These are phyloP conservation scores for Xylota segnis DNA, from an alignment of 2,888 invertebrate genomes.

Conservation along the genomic window DNA sequence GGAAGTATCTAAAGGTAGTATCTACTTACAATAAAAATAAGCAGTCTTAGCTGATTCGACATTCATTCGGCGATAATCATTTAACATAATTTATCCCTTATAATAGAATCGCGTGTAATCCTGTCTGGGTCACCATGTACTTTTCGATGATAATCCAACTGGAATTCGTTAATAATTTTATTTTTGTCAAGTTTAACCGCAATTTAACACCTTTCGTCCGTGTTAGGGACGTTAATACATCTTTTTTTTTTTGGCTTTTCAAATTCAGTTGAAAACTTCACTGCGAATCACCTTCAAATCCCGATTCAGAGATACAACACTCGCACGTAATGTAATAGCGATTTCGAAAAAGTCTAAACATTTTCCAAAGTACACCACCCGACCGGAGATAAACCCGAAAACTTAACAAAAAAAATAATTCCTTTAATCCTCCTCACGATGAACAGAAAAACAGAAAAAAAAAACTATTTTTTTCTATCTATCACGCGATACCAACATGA, in stretches of 20 bases:
- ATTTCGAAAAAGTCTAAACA: slow-evolving; percentile 65
- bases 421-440: background rate
- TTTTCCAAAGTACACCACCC: slow-evolving; percentile 52
- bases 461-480: background rate
- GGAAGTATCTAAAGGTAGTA: background rate
- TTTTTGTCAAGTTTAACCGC: slow-evolving; percentile 8
- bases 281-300: slow-evolving; percentile 39
- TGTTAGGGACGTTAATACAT: slow-evolving; percentile 35
- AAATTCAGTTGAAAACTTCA: slow-evolving; percentile 40
- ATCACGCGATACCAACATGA: slow-evolving; percentile 8
- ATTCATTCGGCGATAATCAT: slow-evolving; percentile 84
- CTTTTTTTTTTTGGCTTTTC: slow-evolving; percentile 15
- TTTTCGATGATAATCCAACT: slow-evolving; percentile 39
- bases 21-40: slow-evolving; percentile 84
- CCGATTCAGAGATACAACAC: slow-evolving; percentile 35
- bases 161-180: background rate
- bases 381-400: background rate
- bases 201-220: slow-evolving; percentile 31
- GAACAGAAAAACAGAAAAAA: background rate
- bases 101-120: slow-evolving; percentile 59
- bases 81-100: slow-evolving; percentile 83
- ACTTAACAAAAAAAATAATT: background rate
- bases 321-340: slow-evolving; percentile 50
- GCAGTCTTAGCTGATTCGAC: slow-evolving; percentile 85
- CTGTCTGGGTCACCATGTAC: slow-evolving; percentile 70